Evolutionary conservation across 2,113 vertebrate genomes (phyloP).

Genomic region (Tylochromis polylepis): DNA sequence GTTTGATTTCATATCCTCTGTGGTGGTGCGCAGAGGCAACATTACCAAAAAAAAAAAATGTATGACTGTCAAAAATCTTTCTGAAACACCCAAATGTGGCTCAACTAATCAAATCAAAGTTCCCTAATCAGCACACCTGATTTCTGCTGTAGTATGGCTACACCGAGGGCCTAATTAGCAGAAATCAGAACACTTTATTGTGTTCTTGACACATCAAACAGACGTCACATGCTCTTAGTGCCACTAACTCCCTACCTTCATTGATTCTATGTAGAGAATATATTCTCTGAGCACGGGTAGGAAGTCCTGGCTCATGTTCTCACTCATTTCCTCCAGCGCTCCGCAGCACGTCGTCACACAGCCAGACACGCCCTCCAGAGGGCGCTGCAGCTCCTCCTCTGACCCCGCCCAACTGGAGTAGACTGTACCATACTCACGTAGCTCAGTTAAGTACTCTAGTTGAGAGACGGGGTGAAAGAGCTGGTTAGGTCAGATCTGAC

Average conservation of each 20-base stretch:
- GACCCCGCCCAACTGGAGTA: constrained; percentile 87
- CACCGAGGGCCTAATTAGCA: background rate
- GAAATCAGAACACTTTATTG: background rate
- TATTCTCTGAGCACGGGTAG: constrained; percentile 94
- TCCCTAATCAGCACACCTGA: no score
- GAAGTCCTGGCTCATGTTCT: constrained; percentile 91
- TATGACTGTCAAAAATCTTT: no score
- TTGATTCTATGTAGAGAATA: constrained; percentile 89
- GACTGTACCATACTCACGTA: constrained; percentile 88
- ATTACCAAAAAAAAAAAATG: no score
- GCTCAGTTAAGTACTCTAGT: constrained; percentile 89
- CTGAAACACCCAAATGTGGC: no score
- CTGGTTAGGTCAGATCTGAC: background rate
- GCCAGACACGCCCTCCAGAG: constrained; percentile 85
- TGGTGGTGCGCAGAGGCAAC: no score
- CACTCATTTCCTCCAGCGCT: constrained; percentile 86
- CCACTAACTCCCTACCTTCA: constrained; percentile 81
- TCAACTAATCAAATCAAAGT: no score
- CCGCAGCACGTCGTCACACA: constrained; percentile 82
- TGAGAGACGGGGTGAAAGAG: background rate
- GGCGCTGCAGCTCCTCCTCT: constrained; percentile 82
- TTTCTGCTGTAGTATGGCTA: background rate
- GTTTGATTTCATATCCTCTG: no score
- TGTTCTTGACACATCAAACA: background rate
- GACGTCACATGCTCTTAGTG: background rate